Conservation (phyloP, 2,113 vertebrate genomes). For the Cebidichthys violaceus region DNA sequence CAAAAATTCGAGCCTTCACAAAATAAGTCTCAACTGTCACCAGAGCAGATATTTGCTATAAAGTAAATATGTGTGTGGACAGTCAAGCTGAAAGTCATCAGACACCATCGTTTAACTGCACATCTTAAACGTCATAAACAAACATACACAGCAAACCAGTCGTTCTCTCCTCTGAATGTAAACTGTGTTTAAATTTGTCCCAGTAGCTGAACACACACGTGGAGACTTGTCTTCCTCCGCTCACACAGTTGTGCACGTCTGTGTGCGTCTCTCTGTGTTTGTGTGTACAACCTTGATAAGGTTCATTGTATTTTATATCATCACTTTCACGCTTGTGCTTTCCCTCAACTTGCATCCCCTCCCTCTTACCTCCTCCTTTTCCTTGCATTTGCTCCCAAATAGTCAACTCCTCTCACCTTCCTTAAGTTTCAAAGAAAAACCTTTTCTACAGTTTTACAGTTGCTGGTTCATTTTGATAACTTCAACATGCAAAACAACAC, state of each 20-base stretch:
- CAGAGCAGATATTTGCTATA: neutral
- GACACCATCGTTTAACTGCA: neutral
- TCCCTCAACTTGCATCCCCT: neutral
- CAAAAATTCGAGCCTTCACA: neutral
- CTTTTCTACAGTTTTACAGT: neutral
- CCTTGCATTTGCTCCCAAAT: neutral
- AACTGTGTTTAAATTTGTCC: constrained; percentile 48
- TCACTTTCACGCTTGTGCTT: constrained; percentile 27
- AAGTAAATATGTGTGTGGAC: neutral
- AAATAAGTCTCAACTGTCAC: constrained; percentile 2
- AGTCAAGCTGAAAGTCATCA: neutral
- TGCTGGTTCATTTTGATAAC: neutral
- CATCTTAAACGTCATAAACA: constrained; percentile 8
- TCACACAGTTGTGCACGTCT: constrained; percentile 24
- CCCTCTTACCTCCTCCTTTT: neutral
- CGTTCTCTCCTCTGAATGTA: constrained; percentile 15
- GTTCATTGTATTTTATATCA: constrained; percentile 30
- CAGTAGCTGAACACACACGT: constrained; percentile 58
- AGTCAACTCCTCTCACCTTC: neutral
- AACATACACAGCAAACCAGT: neutral
- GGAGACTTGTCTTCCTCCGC: constrained; percentile 56
- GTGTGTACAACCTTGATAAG: constrained; percentile 25
- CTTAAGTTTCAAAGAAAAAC: neutral
- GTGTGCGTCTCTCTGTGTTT: constrained; percentile 20
- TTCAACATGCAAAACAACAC: constrained; percentile 9